Evolutionary conservation across 2,797 vertebrate genomes (phyloP).

Genomic region (Pogoniulus pusillus): DNA sequence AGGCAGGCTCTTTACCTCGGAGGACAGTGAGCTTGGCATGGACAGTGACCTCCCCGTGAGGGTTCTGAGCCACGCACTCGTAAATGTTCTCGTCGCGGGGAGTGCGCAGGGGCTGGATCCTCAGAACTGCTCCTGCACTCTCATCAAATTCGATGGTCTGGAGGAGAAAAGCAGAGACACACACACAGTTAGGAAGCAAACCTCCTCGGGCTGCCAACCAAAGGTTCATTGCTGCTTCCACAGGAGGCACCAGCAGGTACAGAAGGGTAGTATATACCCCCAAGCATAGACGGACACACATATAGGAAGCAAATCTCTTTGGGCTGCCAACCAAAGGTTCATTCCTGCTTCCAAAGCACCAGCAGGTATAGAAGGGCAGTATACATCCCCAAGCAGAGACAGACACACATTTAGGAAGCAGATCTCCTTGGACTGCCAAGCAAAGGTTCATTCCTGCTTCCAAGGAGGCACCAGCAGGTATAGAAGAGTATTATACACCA

Average conservation of each 20-base stretch:
- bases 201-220: neutral
- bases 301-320: too few relatives aligned
- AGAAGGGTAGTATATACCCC: too few relatives aligned
- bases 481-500: rapidly evolving
- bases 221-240: neutral
- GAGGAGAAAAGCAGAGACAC: neutral
- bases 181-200: neutral
- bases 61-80: slow-evolving; percentile 94
- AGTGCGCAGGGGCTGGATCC: slow-evolving; percentile 94
- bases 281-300: too few relatives aligned
- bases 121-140: slow-evolving; percentile 91
- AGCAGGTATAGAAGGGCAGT: neutral
- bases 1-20: slow-evolving; percentile 81
- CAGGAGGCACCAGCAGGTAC: neutral
- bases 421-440: too few relatives aligned
- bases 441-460: too few relatives aligned
- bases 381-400: too few relatives aligned
- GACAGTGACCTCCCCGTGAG: slow-evolving; percentile 87
- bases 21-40: slow-evolving; percentile 97
- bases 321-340: too few relatives aligned
- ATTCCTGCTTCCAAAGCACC: too few relatives aligned
- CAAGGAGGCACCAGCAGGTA: too few relatives aligned
- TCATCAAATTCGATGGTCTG: slow-evolving; percentile 98
- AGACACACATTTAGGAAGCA: too few relatives aligned
- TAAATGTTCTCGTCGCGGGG: slow-evolving; percentile 96